Conservation (phyloP, 2,797 vertebrate species). For the Zalophus californianus region DNA sequence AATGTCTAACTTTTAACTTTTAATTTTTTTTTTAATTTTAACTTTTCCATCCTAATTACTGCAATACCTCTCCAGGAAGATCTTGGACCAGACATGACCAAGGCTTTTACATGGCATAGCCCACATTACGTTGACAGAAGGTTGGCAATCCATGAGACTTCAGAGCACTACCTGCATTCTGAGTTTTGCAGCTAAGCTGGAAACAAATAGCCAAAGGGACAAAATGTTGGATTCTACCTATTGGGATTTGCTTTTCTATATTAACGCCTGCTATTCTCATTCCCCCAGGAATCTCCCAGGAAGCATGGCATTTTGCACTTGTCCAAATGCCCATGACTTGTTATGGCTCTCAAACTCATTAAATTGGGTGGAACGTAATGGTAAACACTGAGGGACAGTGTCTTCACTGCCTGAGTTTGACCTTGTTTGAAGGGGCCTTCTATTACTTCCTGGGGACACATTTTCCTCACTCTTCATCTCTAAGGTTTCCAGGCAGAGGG, state of each 20-base stretch:
- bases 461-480: neutral
- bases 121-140: neutral
- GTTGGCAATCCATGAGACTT: neutral
- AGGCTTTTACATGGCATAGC: neutral
- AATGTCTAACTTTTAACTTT: neutral
- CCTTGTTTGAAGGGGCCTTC: neutral
- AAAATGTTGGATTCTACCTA: neutral
- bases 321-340: neutral
- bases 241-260: neutral
- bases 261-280: neutral
- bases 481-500: neutral
- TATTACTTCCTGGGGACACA: neutral
- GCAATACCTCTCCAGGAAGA: neutral
- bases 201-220: neutral
- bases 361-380: neutral
- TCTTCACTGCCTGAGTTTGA: neutral
- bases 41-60: neutral
- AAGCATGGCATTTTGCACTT: neutral
- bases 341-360: neutral
- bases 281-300: neutral
- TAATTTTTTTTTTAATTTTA: neutral
- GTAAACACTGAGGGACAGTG: neutral
- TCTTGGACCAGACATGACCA: neutral
- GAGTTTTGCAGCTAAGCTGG: neutral
- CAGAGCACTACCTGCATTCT: neutral